Base-by-base conservation (phyloP, 2,797 vertebrate species). In the Takifugu ocellatus region DNA sequence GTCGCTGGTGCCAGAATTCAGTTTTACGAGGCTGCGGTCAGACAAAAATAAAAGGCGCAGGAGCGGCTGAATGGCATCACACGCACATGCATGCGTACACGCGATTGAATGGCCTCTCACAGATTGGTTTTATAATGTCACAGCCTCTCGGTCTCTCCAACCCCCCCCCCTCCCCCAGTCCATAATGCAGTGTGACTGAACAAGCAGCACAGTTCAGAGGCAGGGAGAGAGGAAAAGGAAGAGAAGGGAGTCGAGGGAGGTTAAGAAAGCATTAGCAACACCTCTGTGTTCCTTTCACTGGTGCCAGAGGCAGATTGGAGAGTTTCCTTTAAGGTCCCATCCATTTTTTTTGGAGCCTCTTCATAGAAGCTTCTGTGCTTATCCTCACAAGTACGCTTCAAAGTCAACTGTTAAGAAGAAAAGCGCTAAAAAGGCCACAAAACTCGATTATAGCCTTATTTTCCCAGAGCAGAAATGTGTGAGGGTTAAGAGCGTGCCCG, bases 41-140 rank as follows among this genome's bases (percentile, higher is more conserved):
- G 88, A 86, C 85, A 72, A 86, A 85, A 84, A 90, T 91, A 90
- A 91, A 91, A 90, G 81, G 75, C 85, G 78, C 64, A 74, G 68
- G 68, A 86, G 86, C 77, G 70, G 70, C 73, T 88, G 82, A 89
- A 91, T 84, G 85, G 85, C 79, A 84, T 77, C 78, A 33, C 77
- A 66, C 74, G 56, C 66, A 59, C 62, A 60, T 46, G 33, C 56
- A 50, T 16, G 21, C 55, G 60, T 68, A 56, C 75, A 68, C 76
- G 59, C 55, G 21, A 76, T 80, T 87, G 72, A 88, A 78, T 82
- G 77, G 79, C 77, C 84, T 82, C 77, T 79, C 82, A 84, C 83
- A 82, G 84, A 85, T 84, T 83, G 79, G 84, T 90, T 92, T 92
- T 90, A 91, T 91, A 92, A 91, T 91, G 89, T 90, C 91, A 91